These are phyloP conservation scores for Leptinotarsa tumamoca DNA, from an alignment of 2,888 invertebrate genomes.

Conservation along the genomic window DNA sequence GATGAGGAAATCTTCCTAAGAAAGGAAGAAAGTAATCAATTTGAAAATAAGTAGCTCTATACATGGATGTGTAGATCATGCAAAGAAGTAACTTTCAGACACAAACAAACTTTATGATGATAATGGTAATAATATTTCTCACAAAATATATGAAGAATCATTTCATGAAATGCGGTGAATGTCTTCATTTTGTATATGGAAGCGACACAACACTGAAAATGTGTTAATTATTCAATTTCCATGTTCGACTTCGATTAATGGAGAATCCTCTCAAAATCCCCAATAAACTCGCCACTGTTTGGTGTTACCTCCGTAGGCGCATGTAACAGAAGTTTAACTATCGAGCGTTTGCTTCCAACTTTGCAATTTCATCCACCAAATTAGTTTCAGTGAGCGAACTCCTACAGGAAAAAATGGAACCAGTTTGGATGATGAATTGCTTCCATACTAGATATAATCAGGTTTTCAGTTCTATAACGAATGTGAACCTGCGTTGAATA, in stretches of 20 bases:
- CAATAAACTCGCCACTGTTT: not conserved
- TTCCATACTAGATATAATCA: slow-evolving; percentile 1
- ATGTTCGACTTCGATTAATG: too few species aligned
- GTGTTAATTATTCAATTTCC: not conserved
- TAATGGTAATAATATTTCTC: too few species aligned
- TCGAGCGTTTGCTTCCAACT: slow-evolving; percentile 29
- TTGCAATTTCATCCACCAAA: slow-evolving; percentile 31
- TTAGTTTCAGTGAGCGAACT: slow-evolving; percentile 32
- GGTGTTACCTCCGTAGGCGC: slow-evolving; percentile 23
- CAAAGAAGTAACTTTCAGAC: too few species aligned
- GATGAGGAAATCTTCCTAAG: too few species aligned
- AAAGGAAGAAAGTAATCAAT: too few species aligned
- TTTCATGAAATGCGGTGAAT: too few species aligned
- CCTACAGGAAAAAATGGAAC: not conserved
- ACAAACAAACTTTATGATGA: too few species aligned
- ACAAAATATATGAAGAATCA: too few species aligned
- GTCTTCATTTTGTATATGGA: too few species aligned
- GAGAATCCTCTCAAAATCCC: not conserved
- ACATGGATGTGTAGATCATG: too few species aligned
- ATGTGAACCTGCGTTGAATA: not conserved
- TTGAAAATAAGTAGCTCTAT: too few species aligned
- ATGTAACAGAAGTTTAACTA: slow-evolving; percentile 32
- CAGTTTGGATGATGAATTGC: slow-evolving; percentile 12
- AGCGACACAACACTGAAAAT: too few species aligned
- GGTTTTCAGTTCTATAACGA: not conserved